Evolutionary conservation across 2,888 invertebrate genomes (phyloP).

Genomic region (Beris chalybata): DNA sequence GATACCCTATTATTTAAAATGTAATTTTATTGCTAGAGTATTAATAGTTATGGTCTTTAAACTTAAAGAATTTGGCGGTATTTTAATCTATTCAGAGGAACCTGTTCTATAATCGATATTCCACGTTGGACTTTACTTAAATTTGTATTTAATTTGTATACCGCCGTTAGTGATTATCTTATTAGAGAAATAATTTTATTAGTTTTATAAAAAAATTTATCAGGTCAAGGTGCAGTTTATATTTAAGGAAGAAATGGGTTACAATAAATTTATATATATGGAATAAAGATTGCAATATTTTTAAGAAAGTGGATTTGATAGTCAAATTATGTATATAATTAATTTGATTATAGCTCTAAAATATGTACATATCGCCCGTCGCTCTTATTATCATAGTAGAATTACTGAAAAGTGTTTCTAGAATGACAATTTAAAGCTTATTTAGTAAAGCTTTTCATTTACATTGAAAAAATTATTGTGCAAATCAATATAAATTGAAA

Average conservation of each 20-base stretch:
- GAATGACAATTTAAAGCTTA: conserved; percentile 67
- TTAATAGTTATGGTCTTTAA: conserved; percentile 64
- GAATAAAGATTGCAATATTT: conserved; percentile 51
- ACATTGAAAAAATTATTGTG: conserved; percentile 64
- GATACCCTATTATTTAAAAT: conserved; percentile 68
- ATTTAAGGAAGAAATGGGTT: conserved; percentile 67
- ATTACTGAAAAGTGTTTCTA: conserved; percentile 74
- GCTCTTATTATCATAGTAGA: conserved; percentile 77
- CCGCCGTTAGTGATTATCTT: conserved; percentile 56
- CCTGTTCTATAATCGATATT: conserved; percentile 69
- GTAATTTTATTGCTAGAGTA: conserved; percentile 56
- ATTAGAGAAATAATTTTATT: conserved; percentile 59
- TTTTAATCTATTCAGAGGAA: conserved; percentile 52
- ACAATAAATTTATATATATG: conserved; percentile 61
- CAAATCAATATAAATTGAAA: conserved; percentile 53
- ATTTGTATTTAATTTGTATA: conserved; percentile 55
- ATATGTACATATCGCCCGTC: conserved; percentile 81
- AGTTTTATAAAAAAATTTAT: conserved; percentile 58
- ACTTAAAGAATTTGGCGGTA: conserved; percentile 72
- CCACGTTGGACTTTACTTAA: conserved; percentile 60
- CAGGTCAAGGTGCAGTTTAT: conserved; percentile 75
- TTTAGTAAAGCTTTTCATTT: conserved; percentile 64
- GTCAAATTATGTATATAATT: conserved; percentile 60
- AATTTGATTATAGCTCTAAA: conserved; percentile 53
- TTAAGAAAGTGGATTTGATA: conserved; percentile 67